Percentiles rank a stretch among this genome's conserved stretches.
Conservation (phyloP, 2,797 vertebrate species). For the Rhabdophis nuchalis region DNA sequence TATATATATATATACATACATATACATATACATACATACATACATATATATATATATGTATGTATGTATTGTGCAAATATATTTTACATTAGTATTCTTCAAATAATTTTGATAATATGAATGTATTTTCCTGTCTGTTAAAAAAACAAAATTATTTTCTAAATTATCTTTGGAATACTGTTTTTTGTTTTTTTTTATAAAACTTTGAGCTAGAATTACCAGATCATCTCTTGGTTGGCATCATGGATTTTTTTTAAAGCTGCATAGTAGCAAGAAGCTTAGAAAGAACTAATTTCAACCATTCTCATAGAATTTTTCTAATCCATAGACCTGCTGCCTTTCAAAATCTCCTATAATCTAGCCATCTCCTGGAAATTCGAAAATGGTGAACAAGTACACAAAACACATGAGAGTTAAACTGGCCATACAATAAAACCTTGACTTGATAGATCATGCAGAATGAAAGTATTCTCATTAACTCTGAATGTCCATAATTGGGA, state of each 20-base stretch:
- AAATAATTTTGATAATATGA: constrained; percentile 64
- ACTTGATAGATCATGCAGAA: neutral
- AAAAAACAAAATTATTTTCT: constrained; percentile 71
- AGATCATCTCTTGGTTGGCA: neutral
- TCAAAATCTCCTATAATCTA: neutral
- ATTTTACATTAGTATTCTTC: constrained; percentile 74
- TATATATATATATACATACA: constrained; percentile 36
- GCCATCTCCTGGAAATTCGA: constrained; percentile 44
- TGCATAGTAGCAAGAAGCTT: neutral
- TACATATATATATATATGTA: no score
- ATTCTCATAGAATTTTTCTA: neutral
- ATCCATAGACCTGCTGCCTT: neutral
- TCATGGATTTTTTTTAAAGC: neutral
- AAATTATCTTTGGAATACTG: constrained; percentile 60
- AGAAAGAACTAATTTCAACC: neutral
- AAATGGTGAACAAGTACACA: constrained; percentile 20
- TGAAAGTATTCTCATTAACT: neutral
- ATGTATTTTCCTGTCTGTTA: constrained; percentile 57
- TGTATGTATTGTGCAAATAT: constrained; percentile 70
- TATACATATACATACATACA: constrained; percentile 49
- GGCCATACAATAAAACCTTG: neutral
- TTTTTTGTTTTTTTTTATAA: constrained; percentile 56
- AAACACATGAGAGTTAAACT: neutral
- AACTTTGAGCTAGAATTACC: neutral
- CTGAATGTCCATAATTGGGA: neutral